Evolutionary conservation across 1,140 invertebrate species (phyloP), one percentile per base, ranked within the genome.

Genomic region (Phthorimaea operculella): DNA sequence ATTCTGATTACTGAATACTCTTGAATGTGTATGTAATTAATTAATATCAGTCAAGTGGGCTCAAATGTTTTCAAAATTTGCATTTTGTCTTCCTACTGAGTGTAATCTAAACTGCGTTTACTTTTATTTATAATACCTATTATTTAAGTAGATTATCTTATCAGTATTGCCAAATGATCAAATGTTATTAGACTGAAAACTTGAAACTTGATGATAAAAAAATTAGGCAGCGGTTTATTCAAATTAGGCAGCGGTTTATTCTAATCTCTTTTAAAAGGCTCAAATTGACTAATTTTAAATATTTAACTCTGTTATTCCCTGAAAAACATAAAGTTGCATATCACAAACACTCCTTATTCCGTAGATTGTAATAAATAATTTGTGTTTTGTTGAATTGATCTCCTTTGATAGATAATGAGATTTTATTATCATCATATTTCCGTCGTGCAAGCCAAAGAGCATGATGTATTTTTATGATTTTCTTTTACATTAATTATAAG

Each of bases 391-490:
- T 77, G 50, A 64, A 68, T 74, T 81, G 80, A 81, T 83, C 80
- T 83, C 79, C 21, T 77, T 66, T 64, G 57, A 76, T 81, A 78
- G 63, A 59, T 72, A 67, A 66, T 65, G 64, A 70, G 69, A 70
- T 74, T 75, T 70, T 64, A 61, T 66, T 68, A 49, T 66, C 60
- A 65, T 69, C 51, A 60, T 63, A 70, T 76, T 74, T 79, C 74
- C 78, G 79, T 84, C 81, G 81, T 84, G 81, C 81, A 84, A 80
- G 79, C 81, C 81, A 84, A 84, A 84, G 81, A 84, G 81, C 81
- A 83, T 84, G 79, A 84, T 82, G 82, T 85, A 76, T 83, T 83
- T 75, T 79, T 80, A 76, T 78, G 66, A 75, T 81, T 81, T 83
- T 70, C 39, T 42, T 82, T 74, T 82, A 80, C 70, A 75, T 65